Base-by-base conservation (phyloP, 2,797 vertebrate species). In the Siniperca obscura region DNA sequence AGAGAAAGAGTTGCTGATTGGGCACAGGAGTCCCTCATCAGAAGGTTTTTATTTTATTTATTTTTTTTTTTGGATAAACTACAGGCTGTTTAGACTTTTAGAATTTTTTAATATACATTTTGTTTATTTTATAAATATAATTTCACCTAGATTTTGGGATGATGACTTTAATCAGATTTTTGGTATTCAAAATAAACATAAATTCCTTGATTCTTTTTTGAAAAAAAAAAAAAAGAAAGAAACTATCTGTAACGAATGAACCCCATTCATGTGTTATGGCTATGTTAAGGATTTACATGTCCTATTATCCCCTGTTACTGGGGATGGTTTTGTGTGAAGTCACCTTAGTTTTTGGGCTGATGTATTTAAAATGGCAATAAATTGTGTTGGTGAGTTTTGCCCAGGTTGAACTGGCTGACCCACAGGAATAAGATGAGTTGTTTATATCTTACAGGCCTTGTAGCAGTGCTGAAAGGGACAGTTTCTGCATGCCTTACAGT, bases 371-470 rank as follows among this genome's bases (percentile, higher is more conserved):
- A 67, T 48, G 6, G 25, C 38, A 60, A 55, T 38, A 30, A 50
- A 50, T 38, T 67, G 14, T 40, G 60, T 60, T 25, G 22, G 36
- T 46, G 12, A 50, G 0, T 38, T n/a, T 62, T 21, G 44, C 8
- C 16, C 17, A 36, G 30, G 42, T 61, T 55, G 46, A 30, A 38
- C 27, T 69, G 5, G 38, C 42, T 69, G 65, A 50, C 69, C 21
- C 40, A 40, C 13, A 61, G 59, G 73, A 70, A 52, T 17, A 42
- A 50, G 59, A 65, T 53, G 60, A 60, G 50, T 4, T 22, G 48
- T 57, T 57, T 73, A n/a, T 40, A 11, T 77, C 74, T 40, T 44
- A 42, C 46, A 74, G 66, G 17, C 30, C 21, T 13, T 69, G 19
- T 46, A 68, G 50, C 46, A 13, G 30, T 36, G 30, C 44, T 76